Evolutionary conservation across 1,140 invertebrate species (phyloP).

Genomic region (Magallana ariakensis): DNA sequence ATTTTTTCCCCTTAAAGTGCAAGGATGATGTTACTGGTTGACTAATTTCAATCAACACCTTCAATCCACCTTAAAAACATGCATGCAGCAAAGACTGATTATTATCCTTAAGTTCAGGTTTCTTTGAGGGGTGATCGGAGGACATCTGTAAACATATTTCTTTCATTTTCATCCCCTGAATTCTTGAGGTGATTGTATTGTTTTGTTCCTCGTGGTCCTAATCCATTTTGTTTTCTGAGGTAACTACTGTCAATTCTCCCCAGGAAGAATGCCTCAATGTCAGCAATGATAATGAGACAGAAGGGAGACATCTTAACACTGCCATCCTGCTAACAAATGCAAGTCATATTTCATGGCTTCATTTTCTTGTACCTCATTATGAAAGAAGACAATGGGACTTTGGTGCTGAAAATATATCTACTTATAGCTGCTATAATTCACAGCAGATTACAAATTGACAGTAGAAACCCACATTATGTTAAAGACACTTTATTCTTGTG

Average conservation of each 20-base stretch:
- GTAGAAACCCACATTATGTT: no score
- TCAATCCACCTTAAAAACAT: no score
- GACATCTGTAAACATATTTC: slow-evolving; percentile 20
- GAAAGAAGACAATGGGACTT: background rate
- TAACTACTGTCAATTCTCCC: background rate
- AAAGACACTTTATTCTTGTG: no score
- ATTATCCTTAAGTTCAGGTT: background rate
- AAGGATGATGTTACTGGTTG: no score
- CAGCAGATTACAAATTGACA: background rate
- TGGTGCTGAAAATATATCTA: background rate
- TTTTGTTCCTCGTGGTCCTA: background rate
- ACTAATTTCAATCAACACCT: no score
- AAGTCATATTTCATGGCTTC: background rate
- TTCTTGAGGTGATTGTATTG: background rate
- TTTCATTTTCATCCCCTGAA: slow-evolving; percentile 23
- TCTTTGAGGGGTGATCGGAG: background rate
- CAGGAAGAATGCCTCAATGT: slow-evolving; percentile 9
- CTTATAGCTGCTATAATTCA: background rate
- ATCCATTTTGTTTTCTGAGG: background rate
- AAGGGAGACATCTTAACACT: background rate
- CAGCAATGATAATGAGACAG: slow-evolving; percentile 4
- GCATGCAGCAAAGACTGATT: background rate
- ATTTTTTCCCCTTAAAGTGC: no score
- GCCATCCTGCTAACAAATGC: background rate
- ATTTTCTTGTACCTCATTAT: slow-evolving; percentile 13